Base-by-base conservation (phyloP, 2,797 vertebrate genomes). In the Eulemur albifrons region DNA sequence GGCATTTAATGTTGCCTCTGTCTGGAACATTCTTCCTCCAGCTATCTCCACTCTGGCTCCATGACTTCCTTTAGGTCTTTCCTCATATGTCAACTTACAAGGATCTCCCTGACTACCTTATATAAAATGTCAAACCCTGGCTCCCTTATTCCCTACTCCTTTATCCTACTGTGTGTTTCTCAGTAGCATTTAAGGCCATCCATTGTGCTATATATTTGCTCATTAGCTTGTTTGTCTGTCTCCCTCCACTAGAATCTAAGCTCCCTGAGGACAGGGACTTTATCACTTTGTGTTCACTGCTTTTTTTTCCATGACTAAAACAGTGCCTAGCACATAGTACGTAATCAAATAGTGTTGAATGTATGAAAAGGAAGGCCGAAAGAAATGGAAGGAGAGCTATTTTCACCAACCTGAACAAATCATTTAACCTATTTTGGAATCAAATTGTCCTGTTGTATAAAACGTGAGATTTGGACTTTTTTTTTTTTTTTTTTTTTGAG, bases 341-440 rank as follows among this genome's bases (percentile, higher is more conserved):
- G 5, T 63, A 85, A 52, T 96, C 54, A 96, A 93, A 89, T 80
- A 75, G 69, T 43, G 18, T 2, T 90, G 17, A 70, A 86, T 76
- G 89, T 32, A 72, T 35, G 21, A 79, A 94, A 90, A 87, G 4
- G n/a, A 84, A 93, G 45, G 38, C 18, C 83, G 32, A 82, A 90
- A 85, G 54, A 93, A 94, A 96, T 11, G 45, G 7, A n/a, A 57
- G 50, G 2, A 77, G 18, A 21, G 50, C n/a, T 77, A 75, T 89
- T 96, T 96, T 94, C 83, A 94, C 70, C 92, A 95, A 73, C 70
- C 50, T 63, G 7, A 92, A 89, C 38, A 95, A 93, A 91, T 88
- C 35, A 75, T 65, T 61, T 65, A 54, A 43, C 52, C 50, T 59
- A 5, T 38, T 94, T 91, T 72, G 35, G 76, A 90, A 43, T 79